Evolutionary conservation across 2,113 vertebrate genomes (phyloP), one percentile per base, ranked within the genome.

Genomic region (Brachionichthys hirsutus): DNA sequence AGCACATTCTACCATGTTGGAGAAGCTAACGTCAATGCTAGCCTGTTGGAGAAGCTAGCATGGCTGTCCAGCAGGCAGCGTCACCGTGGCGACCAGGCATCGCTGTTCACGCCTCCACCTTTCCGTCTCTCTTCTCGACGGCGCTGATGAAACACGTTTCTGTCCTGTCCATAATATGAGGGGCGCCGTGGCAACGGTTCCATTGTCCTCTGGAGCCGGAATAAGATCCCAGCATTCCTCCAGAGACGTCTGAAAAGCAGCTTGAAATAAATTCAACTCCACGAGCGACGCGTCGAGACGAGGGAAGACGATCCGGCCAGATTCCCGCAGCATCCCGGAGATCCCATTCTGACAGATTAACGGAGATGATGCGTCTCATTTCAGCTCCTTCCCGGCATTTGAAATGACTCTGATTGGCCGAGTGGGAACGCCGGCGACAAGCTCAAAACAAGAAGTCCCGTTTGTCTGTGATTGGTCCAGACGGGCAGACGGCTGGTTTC

Each of bases 101-200:
- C 36, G 1, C 12, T 10, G 6, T 38, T 10, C 12, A 6, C 9
- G 2, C 36, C 36, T 12, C 9, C 9, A 38, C 46, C 9, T 19
- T 13, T 0, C 6, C 18, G 18, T 12, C 18, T 48, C 46, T 12
- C 14, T 8, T 34, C 48, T 6, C 64, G 56, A 51, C 69, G 74
- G n/a, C n/a, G n/a, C n/a, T 83, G 80, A 83, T 79, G 78, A 77
- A 83, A 85, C 44, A 78, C 67, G 49, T 81, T 78, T 64, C 67
- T 41, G 53, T 67, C 81, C 78, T 70, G 80, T 79, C 70, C 63
- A 13, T 43, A n/a, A 75, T 73, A 66, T 77, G 49, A 72, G 4
- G 5, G 24, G 4, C 24, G 3, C 24, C 24, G 24, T 8, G 24
- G 24, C 24, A 8, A 30, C 24, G 24, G n/a, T n/a, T n/a, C n/a